A percentile compares a stretch with the other conserved stretches of the same genome.
phyloP scores from a whole-genome alignment of 1,140 invertebrate genomes.

The Lutraria rhynchaena region DNA sequence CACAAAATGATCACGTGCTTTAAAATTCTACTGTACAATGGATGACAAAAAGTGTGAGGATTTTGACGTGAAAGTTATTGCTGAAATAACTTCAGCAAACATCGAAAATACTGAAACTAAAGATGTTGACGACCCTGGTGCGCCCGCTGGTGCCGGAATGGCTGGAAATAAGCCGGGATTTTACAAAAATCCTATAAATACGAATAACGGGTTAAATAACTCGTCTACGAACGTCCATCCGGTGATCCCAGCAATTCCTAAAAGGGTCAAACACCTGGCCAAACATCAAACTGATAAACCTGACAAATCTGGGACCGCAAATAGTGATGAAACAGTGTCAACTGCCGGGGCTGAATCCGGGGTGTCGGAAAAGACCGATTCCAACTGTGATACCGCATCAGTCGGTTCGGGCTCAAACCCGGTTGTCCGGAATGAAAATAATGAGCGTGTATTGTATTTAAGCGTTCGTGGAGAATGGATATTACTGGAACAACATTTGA shows the following conservation, averaged over 20 bases:
- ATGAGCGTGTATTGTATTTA: conserved; percentile 34
- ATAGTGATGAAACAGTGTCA: conserved; percentile 1
- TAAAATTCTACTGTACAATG: no score
- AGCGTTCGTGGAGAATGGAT: conserved; percentile 54
- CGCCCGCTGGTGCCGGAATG: no score
- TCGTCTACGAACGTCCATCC: background rate
- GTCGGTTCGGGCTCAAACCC: conserved; percentile 34
- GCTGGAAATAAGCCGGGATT: conserved; percentile 17
- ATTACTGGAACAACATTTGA: conserved; percentile 47
- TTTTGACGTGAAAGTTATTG: no score
- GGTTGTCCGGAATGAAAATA: background rate
- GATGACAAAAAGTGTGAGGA: no score
- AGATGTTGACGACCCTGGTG: no score
- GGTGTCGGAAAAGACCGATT: conserved; percentile 27
- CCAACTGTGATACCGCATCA: conserved; percentile 23
- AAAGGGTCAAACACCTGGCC: background rate
- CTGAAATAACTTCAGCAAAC: no score
- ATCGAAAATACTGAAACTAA: no score
- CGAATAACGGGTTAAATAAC: background rate
- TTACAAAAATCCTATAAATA: conserved; percentile 14
- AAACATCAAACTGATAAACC: background rate
- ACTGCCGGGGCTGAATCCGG: conserved; percentile 5
- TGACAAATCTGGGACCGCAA: background rate
- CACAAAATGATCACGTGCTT: no score
- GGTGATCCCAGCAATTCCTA: background rate